phyloP scores from a whole-genome alignment of 2,888 invertebrate genomes.

The Lydus trimaculatus region DNA sequence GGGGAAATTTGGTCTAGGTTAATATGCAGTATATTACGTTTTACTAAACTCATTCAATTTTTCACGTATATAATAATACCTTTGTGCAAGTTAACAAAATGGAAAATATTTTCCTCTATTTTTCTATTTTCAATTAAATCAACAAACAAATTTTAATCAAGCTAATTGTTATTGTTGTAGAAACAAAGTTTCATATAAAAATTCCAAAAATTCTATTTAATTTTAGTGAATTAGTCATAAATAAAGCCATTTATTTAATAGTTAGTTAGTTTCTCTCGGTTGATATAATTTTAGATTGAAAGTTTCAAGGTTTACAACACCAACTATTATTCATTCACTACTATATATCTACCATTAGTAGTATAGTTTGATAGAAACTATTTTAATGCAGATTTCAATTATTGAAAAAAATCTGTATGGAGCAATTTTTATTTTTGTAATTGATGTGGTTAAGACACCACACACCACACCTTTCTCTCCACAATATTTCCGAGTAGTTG shows the following conservation, averaged over 20 bases:
- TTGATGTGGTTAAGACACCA: neutral
- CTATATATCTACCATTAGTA: too few relatives aligned
- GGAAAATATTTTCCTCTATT: neutral
- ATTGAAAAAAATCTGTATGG: neutral
- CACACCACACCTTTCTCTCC: neutral
- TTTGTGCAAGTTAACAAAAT: neutral
- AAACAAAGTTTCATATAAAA: neutral
- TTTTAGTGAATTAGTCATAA: neutral
- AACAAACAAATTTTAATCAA: neutral
- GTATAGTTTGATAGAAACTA: too few relatives aligned
- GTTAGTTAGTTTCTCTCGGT: neutral
- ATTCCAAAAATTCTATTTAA: neutral
- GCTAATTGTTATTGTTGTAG: neutral
- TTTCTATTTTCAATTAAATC: neutral
- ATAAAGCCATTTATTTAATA: neutral
- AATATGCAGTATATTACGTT: slow-evolving; percentile 2
- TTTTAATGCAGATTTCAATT: neutral
- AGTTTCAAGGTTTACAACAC: neutral
- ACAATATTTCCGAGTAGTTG: neutral
- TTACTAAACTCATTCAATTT: neutral
- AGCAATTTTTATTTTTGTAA: neutral
- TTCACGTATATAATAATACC: neutral
- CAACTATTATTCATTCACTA: neutral
- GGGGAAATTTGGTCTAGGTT: neutral
- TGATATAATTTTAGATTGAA: neutral